Base-by-base conservation (phyloP, 2,113 vertebrate genomes). In the Otolemur garnettii region DNA sequence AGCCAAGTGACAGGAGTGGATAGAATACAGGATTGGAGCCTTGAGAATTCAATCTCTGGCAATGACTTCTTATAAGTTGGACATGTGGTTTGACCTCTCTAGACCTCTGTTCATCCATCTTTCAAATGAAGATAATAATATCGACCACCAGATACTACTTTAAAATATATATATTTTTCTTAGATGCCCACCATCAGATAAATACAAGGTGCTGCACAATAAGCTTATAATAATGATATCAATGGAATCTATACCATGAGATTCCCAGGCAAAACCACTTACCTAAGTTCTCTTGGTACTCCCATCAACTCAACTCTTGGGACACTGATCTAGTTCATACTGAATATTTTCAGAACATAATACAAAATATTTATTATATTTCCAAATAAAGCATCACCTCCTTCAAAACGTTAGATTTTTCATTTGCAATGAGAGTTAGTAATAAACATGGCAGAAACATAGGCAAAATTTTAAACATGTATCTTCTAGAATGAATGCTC, bases 61-160 rank as follows among this genome's bases (percentile, higher is more conserved):
- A 95, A 84, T 88, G 88, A 93, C 71, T 94, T 96, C 35, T 80
- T 88, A 78, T 50, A 93, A 78, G 38, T 15, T 90, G 57, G 42
- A 95, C 42, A 82, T 91, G 90, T 92, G 82, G 90, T 57, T 96
- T 96, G 87, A 96, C 68, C 72, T 88, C 78, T 96, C 57, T 30
- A 74, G 81, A 96, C 35, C n/a, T 96, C 66, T 92, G 79, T 94
- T 92, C 57, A 95, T 87, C 28, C 19, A 80, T 95, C 33, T 97
- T 97, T 94, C 80, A 96, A 97, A 83, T 80, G 59, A 95, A 38
- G 68, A 91, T 94, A 94, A 96, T 93, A 91, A 95, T 90, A 96
- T 91, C 0, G 4, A 96, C 55, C 57, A 93, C 19, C 24, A 95
- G 55, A 79, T 2, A 53, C 33, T 88, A 90, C 71, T 96, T 95